Conservation (phyloP, 2,113 vertebrate genomes). For the Anarrhichthys ocellatus region DNA sequence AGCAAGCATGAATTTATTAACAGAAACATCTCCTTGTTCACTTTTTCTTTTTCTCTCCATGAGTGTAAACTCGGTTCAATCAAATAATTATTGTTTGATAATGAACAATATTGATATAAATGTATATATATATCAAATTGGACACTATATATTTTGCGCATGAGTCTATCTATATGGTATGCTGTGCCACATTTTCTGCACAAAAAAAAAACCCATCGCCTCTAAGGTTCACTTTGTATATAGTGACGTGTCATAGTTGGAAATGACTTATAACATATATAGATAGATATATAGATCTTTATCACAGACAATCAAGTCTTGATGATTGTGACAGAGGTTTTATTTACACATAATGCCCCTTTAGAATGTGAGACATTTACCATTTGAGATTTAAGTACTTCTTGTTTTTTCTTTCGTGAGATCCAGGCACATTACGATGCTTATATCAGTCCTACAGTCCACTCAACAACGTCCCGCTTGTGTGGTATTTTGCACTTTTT, state of each 20-base stretch:
- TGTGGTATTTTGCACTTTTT: constrained; percentile 78
- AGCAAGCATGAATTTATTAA: constrained; percentile 46
- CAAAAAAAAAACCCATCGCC: constrained; percentile 30
- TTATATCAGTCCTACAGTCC: constrained; percentile 27
- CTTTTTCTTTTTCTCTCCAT: constrained; percentile 36
- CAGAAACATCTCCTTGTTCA: constrained; percentile 40
- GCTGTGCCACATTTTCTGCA: constrained; percentile 61
- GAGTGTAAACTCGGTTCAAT: constrained; percentile 45
- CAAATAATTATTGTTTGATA: constrained; percentile 52
- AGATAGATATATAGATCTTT: constrained; percentile 74
- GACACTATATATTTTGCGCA: constrained; percentile 66
- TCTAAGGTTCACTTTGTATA: constrained; percentile 70
- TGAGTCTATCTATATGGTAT: constrained; percentile 64
- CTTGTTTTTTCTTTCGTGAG: constrained; percentile 31
- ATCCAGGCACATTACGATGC: constrained; percentile 34
- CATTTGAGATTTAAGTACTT: constrained; percentile 43
- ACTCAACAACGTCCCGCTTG: constrained; percentile 33
- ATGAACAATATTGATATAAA: constrained; percentile 46
- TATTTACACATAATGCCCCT: constrained; percentile 60
- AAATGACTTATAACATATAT: constrained; percentile 64
- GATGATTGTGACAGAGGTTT: constrained; percentile 74
- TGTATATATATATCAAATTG: constrained; percentile 49
- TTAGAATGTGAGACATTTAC: constrained; percentile 64
- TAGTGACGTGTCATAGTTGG: constrained; percentile 72
- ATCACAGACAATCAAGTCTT: constrained; percentile 80